Percentiles rank a stretch among this genome's conserved stretches.
These are phyloP conservation scores for Araneus ventricosus DNA, from an alignment of 1,140 invertebrate species.

Conservation along the genomic window DNA sequence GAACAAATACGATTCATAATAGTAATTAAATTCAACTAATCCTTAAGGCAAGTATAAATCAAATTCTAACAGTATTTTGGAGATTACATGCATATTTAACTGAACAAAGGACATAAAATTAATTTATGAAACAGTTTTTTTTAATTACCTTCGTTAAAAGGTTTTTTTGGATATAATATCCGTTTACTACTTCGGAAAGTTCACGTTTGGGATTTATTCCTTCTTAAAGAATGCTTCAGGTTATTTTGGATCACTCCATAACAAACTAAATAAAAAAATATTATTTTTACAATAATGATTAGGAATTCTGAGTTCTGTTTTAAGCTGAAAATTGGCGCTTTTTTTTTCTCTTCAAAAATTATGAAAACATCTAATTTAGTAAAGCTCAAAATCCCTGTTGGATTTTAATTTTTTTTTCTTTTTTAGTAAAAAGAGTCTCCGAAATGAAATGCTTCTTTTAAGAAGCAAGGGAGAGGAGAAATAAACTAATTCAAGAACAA, in stretches of 20 bases:
- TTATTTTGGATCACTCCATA: not conserved
- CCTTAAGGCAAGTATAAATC: too few species aligned
- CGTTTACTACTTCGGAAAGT: not conserved
- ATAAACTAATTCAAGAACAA: too few species aligned
- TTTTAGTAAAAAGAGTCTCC: not conserved
- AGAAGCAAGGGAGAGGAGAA: not conserved
- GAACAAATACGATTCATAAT: too few species aligned
- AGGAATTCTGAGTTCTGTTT: not conserved
- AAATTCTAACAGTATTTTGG: too few species aligned
- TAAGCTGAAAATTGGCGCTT: not conserved
- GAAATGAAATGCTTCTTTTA: not conserved
- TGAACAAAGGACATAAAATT: too few species aligned
- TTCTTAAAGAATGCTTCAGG: not conserved
- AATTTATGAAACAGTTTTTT: too few species aligned
- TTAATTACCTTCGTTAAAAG: too few species aligned
- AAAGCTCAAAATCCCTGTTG: not conserved
- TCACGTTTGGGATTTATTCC: not conserved
- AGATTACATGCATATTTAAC: too few species aligned
- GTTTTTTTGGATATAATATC: too few species aligned
- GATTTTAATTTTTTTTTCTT: not conserved
- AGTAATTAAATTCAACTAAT: too few species aligned
- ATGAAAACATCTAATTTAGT: not conserved
- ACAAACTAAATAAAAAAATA: not conserved
- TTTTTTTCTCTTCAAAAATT: not conserved
- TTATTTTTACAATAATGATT: not conserved